Conservation (phyloP, 1,140 invertebrate species). For the Brachionus angularis region DNA sequence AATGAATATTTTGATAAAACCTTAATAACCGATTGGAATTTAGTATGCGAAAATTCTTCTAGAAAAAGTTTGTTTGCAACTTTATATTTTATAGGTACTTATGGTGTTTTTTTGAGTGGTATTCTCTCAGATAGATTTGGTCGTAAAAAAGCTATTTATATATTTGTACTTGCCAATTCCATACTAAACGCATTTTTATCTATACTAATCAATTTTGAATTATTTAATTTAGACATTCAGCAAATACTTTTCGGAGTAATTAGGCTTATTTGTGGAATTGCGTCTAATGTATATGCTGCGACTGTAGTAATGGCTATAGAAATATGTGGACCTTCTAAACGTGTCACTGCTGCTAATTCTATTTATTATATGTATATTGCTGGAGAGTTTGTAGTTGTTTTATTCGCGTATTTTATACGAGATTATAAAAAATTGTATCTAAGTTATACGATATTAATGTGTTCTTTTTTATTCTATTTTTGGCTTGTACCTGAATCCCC, state of each 20-base stretch:
- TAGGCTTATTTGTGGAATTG: neutral
- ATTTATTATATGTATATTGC: constrained; percentile 27
- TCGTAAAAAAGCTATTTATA: constrained; percentile 23
- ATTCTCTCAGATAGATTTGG: constrained; percentile 37
- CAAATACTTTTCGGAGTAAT: neutral
- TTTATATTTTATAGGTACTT: constrained; percentile 30
- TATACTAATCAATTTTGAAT: constrained; percentile 10
- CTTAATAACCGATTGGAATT: constrained; percentile 34
- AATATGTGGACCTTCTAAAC: constrained; percentile 17
- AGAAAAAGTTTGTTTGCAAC: constrained; percentile 19
- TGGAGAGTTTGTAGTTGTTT: constrained; percentile 36
- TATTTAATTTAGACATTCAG: neutral
- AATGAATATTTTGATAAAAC: constrained; percentile 16
- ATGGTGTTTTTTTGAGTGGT: constrained; percentile 14
- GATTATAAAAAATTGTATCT: constrained; percentile 9
- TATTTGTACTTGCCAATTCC: constrained; percentile 11
- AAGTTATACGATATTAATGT: neutral
- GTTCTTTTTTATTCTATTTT: constrained; percentile 9
- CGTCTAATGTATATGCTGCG: constrained; percentile 21
- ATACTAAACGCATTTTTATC: neutral
- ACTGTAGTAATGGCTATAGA: constrained; percentile 12
- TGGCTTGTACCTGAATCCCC: constrained; percentile 39
- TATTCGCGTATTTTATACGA: constrained; percentile 42
- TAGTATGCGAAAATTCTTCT: constrained; percentile 3
- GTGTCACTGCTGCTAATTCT: constrained; percentile 20